Conservation (phyloP, 2,888 invertebrate genomes). For the Ichneumoninae sp. region DNA sequence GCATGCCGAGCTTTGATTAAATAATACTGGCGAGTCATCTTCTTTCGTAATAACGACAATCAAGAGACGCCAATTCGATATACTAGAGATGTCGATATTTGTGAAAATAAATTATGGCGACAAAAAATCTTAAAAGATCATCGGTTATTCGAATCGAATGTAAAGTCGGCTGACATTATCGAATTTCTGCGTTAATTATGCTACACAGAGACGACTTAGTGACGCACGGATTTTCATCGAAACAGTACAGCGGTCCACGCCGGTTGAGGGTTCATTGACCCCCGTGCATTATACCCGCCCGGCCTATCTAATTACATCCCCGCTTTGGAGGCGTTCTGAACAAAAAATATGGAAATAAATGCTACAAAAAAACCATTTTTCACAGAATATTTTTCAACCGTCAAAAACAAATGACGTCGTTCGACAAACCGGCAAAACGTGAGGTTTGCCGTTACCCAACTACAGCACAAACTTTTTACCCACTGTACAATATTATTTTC, state of each 20-base stretch:
- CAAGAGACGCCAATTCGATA: background rate
- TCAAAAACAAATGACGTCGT: too few relatives aligned
- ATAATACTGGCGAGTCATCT: background rate
- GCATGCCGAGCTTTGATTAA: background rate
- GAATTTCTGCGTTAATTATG: too few relatives aligned
- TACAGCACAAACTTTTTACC: too few relatives aligned
- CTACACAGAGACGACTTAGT: background rate
- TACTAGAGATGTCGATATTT: background rate
- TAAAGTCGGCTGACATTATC: too few relatives aligned
- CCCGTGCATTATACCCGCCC: background rate
- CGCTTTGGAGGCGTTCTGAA: background rate
- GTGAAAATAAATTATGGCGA: background rate
- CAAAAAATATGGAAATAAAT: too few relatives aligned
- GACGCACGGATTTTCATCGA: background rate
- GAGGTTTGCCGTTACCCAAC: too few relatives aligned
- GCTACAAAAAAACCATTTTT: too few relatives aligned
- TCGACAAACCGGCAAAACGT: too few relatives aligned
- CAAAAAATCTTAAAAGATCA: too few relatives aligned
- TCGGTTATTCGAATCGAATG: too few relatives aligned
- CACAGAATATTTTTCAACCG: too few relatives aligned
- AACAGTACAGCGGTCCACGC: background rate
- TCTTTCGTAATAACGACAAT: background rate
- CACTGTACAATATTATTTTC: too few relatives aligned
- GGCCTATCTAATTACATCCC: background rate
- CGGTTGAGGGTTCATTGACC: conserved; percentile 3